A percentile compares a stretch with the other conserved stretches of the same genome.
Evolutionary conservation across 2,888 invertebrate species (phyloP).

Genomic region (Drosophila demipolita): DNA sequence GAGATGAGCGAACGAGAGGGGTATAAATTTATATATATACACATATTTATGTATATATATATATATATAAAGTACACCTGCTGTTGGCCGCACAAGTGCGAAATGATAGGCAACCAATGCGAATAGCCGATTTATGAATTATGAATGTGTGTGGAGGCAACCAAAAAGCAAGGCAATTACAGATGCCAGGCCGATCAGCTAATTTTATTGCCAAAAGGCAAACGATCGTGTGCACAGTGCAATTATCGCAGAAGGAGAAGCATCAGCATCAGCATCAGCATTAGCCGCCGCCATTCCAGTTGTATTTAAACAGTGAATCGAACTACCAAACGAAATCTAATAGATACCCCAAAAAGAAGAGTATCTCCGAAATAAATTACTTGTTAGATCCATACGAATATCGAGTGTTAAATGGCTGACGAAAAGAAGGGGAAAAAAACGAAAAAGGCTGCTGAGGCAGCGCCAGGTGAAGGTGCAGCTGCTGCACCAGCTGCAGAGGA

Average conservation of each 20-base stretch:
- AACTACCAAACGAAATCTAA: slow-evolving; percentile 39
- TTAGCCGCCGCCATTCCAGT: slow-evolving; percentile 82
- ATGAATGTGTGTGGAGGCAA: slow-evolving; percentile 39
- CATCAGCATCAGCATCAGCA: background rate
- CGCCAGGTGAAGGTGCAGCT: slow-evolving; percentile 49
- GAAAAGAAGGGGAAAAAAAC: slow-evolving; percentile 83
- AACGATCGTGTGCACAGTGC: slow-evolving; percentile 67
- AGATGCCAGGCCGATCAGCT: slow-evolving; percentile 64
- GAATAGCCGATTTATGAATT: slow-evolving; percentile 67
- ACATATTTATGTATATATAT: slow-evolving; percentile 7
- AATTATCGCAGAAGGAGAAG: slow-evolving; percentile 54
- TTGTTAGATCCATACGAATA: slow-evolving; percentile 7
- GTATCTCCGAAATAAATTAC: slow-evolving; percentile 2
- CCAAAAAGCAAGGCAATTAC: slow-evolving; percentile 42
- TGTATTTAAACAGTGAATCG: slow-evolving; percentile 82
- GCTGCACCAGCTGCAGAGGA: slow-evolving; percentile 53
- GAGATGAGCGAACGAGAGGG: slow-evolving; percentile 46
- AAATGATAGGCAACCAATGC: slow-evolving; percentile 73
- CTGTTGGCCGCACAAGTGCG: slow-evolving; percentile 70
- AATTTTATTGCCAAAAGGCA: slow-evolving; percentile 70
- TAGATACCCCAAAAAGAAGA: background rate
- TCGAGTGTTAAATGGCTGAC: slow-evolving; percentile 75
- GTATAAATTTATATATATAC: background rate
- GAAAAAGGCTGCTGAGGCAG: slow-evolving; percentile 75
- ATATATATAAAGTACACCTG: slow-evolving; percentile 70